phyloP scores from a whole-genome alignment of 2,888 invertebrate species.

The Lutraria lutraria region DNA sequence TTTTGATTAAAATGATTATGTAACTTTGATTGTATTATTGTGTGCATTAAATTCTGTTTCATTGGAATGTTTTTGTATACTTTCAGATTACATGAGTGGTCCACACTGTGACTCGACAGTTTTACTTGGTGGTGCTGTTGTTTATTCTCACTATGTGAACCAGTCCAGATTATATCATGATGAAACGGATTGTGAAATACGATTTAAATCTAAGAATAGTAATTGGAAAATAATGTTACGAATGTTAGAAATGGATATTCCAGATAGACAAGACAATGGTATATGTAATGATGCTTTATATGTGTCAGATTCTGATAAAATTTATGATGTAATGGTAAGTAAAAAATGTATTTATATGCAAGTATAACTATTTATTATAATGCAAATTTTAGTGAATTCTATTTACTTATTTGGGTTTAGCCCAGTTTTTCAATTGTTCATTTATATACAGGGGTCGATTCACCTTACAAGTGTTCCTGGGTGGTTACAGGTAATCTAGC shows the following conservation, averaged over 20 bases:
- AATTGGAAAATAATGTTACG: constrained; percentile 84
- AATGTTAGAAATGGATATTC: constrained; percentile 83
- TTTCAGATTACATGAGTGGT: constrained; percentile 84
- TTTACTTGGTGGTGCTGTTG: constrained; percentile 82
- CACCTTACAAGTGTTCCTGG: no score
- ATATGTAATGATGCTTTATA: constrained; percentile 86
- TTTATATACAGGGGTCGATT: no score
- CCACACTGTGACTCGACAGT: constrained; percentile 79
- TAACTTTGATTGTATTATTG: no score
- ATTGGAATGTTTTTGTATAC: constrained; percentile 14
- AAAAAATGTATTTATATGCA: not conserved
- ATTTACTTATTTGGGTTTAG: no score
- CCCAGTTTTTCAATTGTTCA: no score
- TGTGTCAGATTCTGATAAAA: constrained; percentile 81
- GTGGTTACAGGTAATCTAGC: no score
- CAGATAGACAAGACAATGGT: constrained; percentile 78
- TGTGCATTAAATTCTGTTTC: no score
- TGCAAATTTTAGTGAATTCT: not conserved
- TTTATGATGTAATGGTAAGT: constrained; percentile 83
- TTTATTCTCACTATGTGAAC: constrained; percentile 81
- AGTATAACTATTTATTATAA: no score
- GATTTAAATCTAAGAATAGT: constrained; percentile 81
- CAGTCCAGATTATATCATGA: constrained; percentile 74
- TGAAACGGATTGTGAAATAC: constrained; percentile 82
- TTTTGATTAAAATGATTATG: no score